Evolutionary conservation across 2,113 vertebrate species (phyloP), one percentile per base, ranked within the genome.

Genomic region (Phodopus roborovskii): DNA sequence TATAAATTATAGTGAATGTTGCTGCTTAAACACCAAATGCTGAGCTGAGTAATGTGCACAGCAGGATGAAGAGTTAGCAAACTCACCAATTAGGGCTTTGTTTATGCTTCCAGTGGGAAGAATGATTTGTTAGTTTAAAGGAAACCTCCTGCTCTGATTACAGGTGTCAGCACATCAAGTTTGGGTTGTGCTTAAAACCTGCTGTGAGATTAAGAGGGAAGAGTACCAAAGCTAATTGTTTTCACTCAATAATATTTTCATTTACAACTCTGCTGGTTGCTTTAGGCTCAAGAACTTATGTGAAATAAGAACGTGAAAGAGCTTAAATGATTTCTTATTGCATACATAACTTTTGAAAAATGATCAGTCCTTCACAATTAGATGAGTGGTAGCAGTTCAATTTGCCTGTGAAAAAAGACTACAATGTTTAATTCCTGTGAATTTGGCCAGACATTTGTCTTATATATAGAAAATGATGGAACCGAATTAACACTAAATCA

Each of bases 41-140:
- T 84, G 74, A 94, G 84, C 90, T 81, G 70, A 94, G 89, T 82
- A 86, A 73, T 94, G 42, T 94, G 87, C 96, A 96, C 95, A 96
- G 93, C 81, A 85, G 96, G 97, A 68, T 22, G 81, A 94, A 96
- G 73, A 92, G 91, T 94, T 87, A 94, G 95, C 92, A 96, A 92
- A 97, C 86, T 85, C 90, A 58, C 81, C 91, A 97, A 95, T 97
- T 96, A 97, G 86, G 68, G 90, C 82, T 96, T 95, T 98, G 97
- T 98, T 98, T 98, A 90, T 58, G 71, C 62, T 97, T 92, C 90
- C 90, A 90, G 60, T 83, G 30, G 66, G 92, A 96, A 92, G 90
- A 60, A 92, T 92, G 97, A 93, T 96, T 93, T 96, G 93, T 97
- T 97, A 96, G 93, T 94, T 97, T 97, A 91, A 95, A 95, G 68